Base-by-base conservation (phyloP, 2,113 vertebrate genomes). In the Tachuris rubrigastra region DNA sequence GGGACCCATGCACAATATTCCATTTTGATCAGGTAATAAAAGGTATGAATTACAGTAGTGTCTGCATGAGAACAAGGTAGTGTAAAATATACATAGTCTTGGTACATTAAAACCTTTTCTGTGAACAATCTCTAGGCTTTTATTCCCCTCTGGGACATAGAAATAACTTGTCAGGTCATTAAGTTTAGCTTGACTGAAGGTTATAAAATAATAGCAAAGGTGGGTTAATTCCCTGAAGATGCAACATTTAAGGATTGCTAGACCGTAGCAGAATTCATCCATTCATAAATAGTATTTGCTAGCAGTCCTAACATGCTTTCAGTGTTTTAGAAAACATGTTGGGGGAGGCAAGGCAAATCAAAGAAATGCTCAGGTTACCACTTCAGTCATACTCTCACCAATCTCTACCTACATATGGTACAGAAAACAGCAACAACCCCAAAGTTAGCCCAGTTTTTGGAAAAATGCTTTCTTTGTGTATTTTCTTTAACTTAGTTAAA, bases 401-500 rank as follows among this genome's bases (percentile, higher is more conserved):
- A 21, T 3, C 3, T 78, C 35, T 81, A 44, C 14, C 20, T 55
- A 55, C 11, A 41, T 8, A 27, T 35, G 8, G 20, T 77, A 8
- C 25, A 76, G n/a, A 73, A 94, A 63, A 0, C 23, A 11, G 4
- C 5, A 66, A 59, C 7, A 55, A 63, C 46, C 14, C 0, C 4
- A 73, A 75, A 80, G 25, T 22, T 59, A 71, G 6, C 2, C 15
- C 9, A 31, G 5, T 71, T 96, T 96, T 96, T 46, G 4, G 21
- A 55, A 82, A 96, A 81, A 67, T 23, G 35, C 39, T 65, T 89
- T 65, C 5, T 81, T 58, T 88, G 56, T 59, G 1, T 28, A 31
- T 78, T 89, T 89, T 96, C n/a, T 90, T 94, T 90, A 87, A 33
- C 33, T 10, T 1, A 68, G 7, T 96, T 91, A 90, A 96, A 88